Base-by-base conservation (phyloP, 1,140 invertebrate genomes). In the Schlechtendalia chinensis region DNA sequence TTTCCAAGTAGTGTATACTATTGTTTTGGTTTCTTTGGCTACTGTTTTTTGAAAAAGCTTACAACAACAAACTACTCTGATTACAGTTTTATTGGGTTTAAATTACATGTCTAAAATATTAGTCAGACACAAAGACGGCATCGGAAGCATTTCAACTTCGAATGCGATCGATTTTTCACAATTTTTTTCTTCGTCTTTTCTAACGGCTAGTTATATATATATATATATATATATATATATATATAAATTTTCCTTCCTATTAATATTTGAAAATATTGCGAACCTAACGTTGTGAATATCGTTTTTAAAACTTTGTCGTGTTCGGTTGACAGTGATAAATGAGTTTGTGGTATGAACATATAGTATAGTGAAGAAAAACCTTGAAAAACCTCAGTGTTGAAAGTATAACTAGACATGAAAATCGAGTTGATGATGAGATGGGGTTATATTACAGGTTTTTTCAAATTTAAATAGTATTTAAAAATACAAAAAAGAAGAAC, bases 231-330 rank as follows among this genome's bases (percentile, higher is more conserved):
- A 29, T 39, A 39, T 39, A n/a, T 67, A 39, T 67, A 67, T 67
- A 67, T 65, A 32, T 67, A 45, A 67, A 67, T 39, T 69, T 24
- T 69, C 24, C 29, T n/a, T 77, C 59, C 32, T 77, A 45, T 77
- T 77, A 22, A 59, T 77, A 77, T 77, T 59, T 10, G 53, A 77
- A 77, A 77, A 77, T 77, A 77, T 59, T 77, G 74, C 56, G 27
- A 77, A 77, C 74, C 27, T 27, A 58, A 77, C 71, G n/a, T 39
- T 56, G n/a, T 45, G 56, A 14, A 59, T 77, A 77, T 77, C 74
- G 74, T 32, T 77, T 77, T 59, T 77, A 77, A 77, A 77, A 77
- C 54, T 56, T 77, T 61, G 74, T 59, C 74, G 56, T 77, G 74
- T 77, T 77, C 54, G 32, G 54, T 45, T 56, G 74, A 77, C 74